Evolutionary conservation across 2,797 vertebrate genomes (phyloP).

Genomic region (Platyrinchus mystaceus): DNA sequence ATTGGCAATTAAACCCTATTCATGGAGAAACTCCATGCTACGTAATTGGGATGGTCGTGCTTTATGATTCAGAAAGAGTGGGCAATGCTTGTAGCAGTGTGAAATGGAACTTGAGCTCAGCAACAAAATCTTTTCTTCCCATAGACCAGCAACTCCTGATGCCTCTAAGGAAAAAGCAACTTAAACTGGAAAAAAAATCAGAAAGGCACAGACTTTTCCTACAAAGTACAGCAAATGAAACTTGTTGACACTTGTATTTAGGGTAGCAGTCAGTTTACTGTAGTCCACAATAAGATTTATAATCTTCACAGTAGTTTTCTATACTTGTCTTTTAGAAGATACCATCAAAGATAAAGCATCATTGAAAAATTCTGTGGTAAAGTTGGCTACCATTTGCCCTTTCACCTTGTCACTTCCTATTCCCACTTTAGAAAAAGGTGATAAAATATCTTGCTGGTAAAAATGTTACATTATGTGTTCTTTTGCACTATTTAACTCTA

Average conservation of each 20-base stretch:
- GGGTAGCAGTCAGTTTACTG: not conserved
- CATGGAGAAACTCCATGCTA: not conserved
- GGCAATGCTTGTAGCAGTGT: not conserved
- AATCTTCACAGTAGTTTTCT: not conserved
- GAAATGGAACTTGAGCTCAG: constrained; percentile 22
- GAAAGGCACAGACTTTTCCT: not conserved
- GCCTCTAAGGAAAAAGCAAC: not conserved
- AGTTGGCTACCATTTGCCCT: not conserved
- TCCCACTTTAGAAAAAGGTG: not conserved
- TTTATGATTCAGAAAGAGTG: constrained; percentile 47
- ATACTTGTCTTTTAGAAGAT: not conserved
- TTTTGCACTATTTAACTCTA: not conserved
- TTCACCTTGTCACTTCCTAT: constrained; percentile 16
- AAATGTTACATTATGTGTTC: not conserved
- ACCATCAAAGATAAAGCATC: not conserved
- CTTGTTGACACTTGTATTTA: not conserved
- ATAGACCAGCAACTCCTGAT: not conserved
- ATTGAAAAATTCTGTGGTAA: not conserved
- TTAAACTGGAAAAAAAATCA: not conserved
- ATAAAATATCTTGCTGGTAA: not conserved
- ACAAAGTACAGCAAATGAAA: not conserved
- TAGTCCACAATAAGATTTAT: not conserved
- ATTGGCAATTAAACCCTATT: constrained; percentile 4
- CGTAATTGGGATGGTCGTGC: not conserved
- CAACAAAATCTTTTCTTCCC: not conserved